phyloP scores from a whole-genome alignment of 2,888 invertebrate species.

The Euplexia lucipara region DNA sequence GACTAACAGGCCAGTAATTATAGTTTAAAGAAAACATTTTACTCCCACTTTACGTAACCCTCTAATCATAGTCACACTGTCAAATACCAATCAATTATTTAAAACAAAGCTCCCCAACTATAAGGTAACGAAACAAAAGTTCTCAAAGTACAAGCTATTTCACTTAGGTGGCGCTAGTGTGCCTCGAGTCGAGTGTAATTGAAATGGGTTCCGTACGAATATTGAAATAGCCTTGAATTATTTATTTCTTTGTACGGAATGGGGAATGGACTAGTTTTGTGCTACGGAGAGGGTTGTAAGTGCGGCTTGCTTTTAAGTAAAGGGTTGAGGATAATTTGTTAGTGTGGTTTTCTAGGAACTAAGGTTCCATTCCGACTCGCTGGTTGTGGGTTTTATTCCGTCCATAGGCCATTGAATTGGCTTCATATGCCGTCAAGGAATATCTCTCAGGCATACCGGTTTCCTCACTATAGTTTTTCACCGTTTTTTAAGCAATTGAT shows the following conservation, averaged over 20 bases:
- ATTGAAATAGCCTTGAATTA: constrained; percentile 51
- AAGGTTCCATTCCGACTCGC: too few relatives aligned
- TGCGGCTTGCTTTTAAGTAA: constrained; percentile 7
- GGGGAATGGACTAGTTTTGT: constrained; percentile 25
- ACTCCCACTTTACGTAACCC: neutral
- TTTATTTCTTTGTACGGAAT: constrained; percentile 36
- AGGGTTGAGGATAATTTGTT: neutral
- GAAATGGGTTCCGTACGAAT: constrained; percentile 57
- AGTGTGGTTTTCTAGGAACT: too few relatives aligned
- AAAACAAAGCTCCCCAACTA: constrained; percentile 32
- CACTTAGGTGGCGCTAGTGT: constrained; percentile 56
- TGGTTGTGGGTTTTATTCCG: too few relatives aligned
- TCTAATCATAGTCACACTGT: constrained; percentile 3
- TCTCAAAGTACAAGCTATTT: constrained; percentile 57
- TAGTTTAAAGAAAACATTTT: too few relatives aligned
- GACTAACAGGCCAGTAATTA: too few relatives aligned
- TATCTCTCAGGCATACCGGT: too few relatives aligned
- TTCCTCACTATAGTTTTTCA: too few relatives aligned
- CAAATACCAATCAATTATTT: constrained; percentile 42
- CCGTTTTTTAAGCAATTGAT: too few relatives aligned
- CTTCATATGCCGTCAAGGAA: too few relatives aligned
- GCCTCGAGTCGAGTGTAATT: constrained; percentile 49
- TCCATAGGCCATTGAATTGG: too few relatives aligned
- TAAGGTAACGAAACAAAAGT: constrained; percentile 45
- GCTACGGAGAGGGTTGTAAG: constrained; percentile 5